Evolutionary conservation across 2,113 vertebrate genomes (phyloP), one percentile per base, ranked within the genome.

Genomic region (Lophius piscatorius): DNA sequence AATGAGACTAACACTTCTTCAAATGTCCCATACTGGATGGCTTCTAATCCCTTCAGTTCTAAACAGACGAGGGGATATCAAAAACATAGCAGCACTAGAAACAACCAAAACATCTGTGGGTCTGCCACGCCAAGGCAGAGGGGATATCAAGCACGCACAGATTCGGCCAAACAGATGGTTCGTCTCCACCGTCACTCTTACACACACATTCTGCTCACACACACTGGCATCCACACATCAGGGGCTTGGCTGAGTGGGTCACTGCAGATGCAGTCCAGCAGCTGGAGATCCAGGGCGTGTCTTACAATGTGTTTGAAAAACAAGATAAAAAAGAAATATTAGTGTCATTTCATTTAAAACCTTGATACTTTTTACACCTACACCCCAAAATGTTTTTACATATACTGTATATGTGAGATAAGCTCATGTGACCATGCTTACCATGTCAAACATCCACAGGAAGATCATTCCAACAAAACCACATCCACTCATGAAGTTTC

Each of bases 61-160:
- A 89, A 88, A 86, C 82, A 88, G 50, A 82, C 11, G 22, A 81
- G 60, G 14, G 35, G 45, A 72, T 84, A 85, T 68, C 56, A 64
- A 86, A 90, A 87, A 87, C 87, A 89, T 81, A 83, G 70, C 63
- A 40, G 74, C 1, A 20, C 65, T 80, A 70, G 83, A 81, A 85
- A 85, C 84, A 88, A 80, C 71, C 74, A 79, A 87, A 86, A 90
- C 81, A 87, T 90, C 86, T 89, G 83, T 67, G 56, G 76, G 51
- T 60, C 70, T 56, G 64, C 63, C 14, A 65, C 36, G 22, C 31
- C 26, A 51, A 67, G 65, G 40, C 75, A 26, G 70, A 62, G 46
- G 46, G 73, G 41, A 71, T 18, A 35, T 66, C 72, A 70, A 69
- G 51, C 72, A 81, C 76, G 75, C 65, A 51, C 63, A 41, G 41